A percentile compares a stretch with the other conserved stretches of the same genome.
Conservation (phyloP, 2,797 vertebrate genomes). For the Lutra lutra region DNA sequence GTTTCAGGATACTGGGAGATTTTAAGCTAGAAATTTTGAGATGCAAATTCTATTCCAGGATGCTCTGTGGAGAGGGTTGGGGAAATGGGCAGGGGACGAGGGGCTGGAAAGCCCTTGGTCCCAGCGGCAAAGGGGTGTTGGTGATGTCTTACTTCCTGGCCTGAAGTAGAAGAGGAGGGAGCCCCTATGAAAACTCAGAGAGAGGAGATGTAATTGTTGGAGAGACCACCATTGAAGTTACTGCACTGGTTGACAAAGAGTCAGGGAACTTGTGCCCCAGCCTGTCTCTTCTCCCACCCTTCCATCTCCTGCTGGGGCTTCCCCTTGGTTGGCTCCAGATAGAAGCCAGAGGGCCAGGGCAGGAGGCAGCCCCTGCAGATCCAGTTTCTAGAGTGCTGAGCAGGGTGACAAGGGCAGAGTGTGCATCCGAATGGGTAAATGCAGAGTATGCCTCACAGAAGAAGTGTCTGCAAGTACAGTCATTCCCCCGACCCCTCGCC, state of each 20-base stretch:
- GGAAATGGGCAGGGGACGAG: not conserved
- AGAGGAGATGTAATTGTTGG: not conserved
- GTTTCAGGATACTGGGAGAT: not conserved
- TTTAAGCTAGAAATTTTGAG: conserved; percentile 29
- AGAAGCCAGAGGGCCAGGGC: not conserved
- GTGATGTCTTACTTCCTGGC: not conserved
- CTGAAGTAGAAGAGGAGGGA: not conserved
- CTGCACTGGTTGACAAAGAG: not conserved
- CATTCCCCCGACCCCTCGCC: not conserved
- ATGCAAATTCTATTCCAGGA: not conserved
- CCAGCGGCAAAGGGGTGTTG: not conserved
- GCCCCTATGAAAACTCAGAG: not conserved
- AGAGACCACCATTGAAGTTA: not conserved
- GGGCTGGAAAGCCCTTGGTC: not conserved
- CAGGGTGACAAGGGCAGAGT: not conserved
- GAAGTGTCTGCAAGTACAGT: not conserved
- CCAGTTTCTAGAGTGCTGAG: not conserved
- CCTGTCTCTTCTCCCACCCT: not conserved
- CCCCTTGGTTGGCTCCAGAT: not conserved
- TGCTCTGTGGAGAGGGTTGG: not conserved
- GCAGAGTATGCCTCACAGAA: not conserved
- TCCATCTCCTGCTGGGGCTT: not conserved
- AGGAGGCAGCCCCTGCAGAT: not conserved
- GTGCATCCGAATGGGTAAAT: not conserved
- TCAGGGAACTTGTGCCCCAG: too few relatives aligned